These are phyloP conservation scores for Leptogaster cylindrica DNA, from an alignment of 2,888 invertebrate genomes.

Conservation along the genomic window DNA sequence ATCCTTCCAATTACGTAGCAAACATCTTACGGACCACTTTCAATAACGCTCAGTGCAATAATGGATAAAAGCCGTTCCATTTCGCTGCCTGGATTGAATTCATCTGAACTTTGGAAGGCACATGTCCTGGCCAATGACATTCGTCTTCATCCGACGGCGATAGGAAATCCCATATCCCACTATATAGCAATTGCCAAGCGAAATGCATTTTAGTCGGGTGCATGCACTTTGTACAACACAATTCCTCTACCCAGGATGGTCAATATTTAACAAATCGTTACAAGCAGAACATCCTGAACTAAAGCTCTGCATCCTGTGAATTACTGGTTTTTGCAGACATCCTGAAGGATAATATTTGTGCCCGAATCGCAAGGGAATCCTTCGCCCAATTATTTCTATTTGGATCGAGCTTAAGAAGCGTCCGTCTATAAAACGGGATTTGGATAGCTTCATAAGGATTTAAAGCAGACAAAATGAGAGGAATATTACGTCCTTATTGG, in stretches of 20 bases:
- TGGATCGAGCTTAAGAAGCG: slow-evolving; percentile 41
- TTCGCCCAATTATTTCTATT: slow-evolving; percentile 42
- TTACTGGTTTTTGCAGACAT: background rate
- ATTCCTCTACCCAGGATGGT: slow-evolving; percentile 2
- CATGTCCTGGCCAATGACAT: slow-evolving; percentile 21
- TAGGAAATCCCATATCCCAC: slow-evolving; percentile 21
- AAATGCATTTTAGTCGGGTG: slow-evolving; percentile 19
- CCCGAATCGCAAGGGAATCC: slow-evolving; percentile 1
- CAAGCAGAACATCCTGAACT: background rate
- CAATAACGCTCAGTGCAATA: slow-evolving; percentile 26
- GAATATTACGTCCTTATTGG: slow-evolving; percentile 47
- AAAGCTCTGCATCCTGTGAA: background rate
- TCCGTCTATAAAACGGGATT: slow-evolving; percentile 45
- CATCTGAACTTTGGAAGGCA: background rate
- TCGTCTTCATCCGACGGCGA: slow-evolving; percentile 23
- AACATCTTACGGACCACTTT: slow-evolving; percentile 26
- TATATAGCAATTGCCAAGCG: slow-evolving; percentile 3
- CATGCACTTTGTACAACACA: background rate
- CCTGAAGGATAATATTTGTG: background rate
- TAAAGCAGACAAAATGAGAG: slow-evolving; percentile 45
- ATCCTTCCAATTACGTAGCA: slow-evolving; percentile 19
- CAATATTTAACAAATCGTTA: slow-evolving; percentile 36
- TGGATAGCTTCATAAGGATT: slow-evolving; percentile 42
- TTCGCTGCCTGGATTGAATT: background rate
- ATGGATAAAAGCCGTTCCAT: slow-evolving; percentile 11